Base-by-base conservation (phyloP, 1,140 invertebrate species). In the Drosophila pachea region DNA sequence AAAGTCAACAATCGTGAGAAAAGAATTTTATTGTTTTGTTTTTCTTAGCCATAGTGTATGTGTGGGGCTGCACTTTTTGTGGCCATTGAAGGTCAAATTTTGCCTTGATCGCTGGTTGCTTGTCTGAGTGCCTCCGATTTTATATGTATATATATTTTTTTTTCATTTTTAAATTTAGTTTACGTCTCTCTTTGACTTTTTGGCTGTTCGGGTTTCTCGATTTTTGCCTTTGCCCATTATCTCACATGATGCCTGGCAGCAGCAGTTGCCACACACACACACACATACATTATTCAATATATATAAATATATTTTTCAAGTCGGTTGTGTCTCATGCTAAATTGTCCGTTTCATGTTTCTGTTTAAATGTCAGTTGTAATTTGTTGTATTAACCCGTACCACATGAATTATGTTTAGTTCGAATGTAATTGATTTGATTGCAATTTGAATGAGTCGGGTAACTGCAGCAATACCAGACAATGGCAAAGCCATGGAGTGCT, bases 1-100 rank as follows among this genome's bases (percentile, higher is more conserved):
- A 86, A 86, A 86, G 81, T 86, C 81, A 86, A 86, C 81, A 86
- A 86, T 86, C 81, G 81, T 86, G 81, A 86, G 81, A 86, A 86
- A 86, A 86, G 81, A 86, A 86, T 86, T 86, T 86, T 86, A 86
- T 86, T 86, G 81, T 86, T 81, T 78, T 81, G 67, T 67, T 54
- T 72, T 49, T 63, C 48, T 22, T 64, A 47, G 32, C 42, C 40
- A 61, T 65, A 53, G 68, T 53, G 49, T 67, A 56, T 67, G 60
- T 79, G 61, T 78, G 61, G 65, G 42, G 67, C 65, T 83, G 78
- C 72, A 64, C 71, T 75, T 69, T 72, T 78, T 73, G 60, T 73
- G 78, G 48, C 73, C 73, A 82, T 67, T 77, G 78, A 82, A 82
- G 78, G 78, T 82, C 78, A 82, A 3, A 22, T 60, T 66, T 59